These are phyloP conservation scores for Dromiciops gliroides DNA, from an alignment of 2,113 vertebrate genomes.

Conservation along the genomic window DNA sequence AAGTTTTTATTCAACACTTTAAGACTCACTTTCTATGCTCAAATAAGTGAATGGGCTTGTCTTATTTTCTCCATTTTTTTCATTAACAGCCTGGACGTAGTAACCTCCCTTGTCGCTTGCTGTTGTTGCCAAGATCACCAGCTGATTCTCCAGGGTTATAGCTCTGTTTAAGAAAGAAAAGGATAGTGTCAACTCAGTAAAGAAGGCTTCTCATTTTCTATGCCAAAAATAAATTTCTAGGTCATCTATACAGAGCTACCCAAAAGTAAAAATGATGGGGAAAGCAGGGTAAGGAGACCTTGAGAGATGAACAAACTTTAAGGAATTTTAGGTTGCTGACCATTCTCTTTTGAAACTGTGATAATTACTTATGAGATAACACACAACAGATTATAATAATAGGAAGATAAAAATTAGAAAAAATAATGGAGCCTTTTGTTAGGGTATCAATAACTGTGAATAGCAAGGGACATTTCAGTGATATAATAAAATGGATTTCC, in stretches of 20 bases:
- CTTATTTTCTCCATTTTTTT: constrained; percentile 92
- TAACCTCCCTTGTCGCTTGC: constrained; percentile 87
- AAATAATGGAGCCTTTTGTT: not conserved
- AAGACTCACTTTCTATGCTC: constrained; percentile 87
- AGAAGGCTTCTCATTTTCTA: not conserved
- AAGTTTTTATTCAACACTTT: not conserved
- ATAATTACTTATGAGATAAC: not conserved
- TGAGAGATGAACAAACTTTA: not conserved
- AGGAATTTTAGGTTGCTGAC: not conserved
- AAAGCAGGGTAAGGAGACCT: not conserved
- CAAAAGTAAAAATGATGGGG: rapidly evolving
- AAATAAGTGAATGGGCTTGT: constrained; percentile 88
- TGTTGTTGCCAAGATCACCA: constrained; percentile 89
- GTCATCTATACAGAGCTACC: not conserved
- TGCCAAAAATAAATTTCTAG: rapidly evolving
- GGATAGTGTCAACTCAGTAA: not conserved
- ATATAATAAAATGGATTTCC: not conserved
- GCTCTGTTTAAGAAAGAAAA: constrained; percentile 83
- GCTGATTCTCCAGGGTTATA: constrained; percentile 92
- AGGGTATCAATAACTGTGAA: not conserved
- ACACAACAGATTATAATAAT: not conserved
- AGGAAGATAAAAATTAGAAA: not conserved
- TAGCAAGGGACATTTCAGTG: not conserved
- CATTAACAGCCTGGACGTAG: constrained; percentile 92
- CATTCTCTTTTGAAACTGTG: not conserved